These are phyloP conservation scores for Sandelia bainsii DNA, from an alignment of 2,797 vertebrate genomes.

Conservation along the genomic window DNA sequence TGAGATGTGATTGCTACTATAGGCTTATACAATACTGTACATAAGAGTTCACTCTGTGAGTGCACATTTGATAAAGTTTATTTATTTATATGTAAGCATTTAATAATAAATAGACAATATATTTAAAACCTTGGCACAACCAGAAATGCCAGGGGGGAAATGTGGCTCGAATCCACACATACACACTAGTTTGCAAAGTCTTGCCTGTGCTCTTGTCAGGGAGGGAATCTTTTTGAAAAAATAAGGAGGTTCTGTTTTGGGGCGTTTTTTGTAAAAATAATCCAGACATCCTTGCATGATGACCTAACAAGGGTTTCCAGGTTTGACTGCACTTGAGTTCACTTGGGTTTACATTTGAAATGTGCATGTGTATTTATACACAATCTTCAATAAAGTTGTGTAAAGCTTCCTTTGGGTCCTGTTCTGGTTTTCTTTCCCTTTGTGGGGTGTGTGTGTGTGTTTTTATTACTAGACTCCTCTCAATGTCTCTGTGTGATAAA, in stretches of 20 bases:
- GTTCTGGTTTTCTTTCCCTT: slow-evolving; percentile 39
- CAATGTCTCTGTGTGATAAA: background rate
- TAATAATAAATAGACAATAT: slow-evolving; percentile 89
- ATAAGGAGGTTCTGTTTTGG: slow-evolving; percentile 86
- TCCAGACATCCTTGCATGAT: slow-evolving; percentile 95
- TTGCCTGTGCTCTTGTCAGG: slow-evolving; percentile 90
- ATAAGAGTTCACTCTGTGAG: slow-evolving; percentile 99
- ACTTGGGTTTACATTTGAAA: slow-evolving; percentile 99
- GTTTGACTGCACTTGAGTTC: slow-evolving; percentile 99
- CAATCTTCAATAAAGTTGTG: slow-evolving; percentile 99
- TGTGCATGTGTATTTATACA: slow-evolving; percentile 99
- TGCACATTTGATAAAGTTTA: slow-evolving; percentile 99
- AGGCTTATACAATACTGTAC: slow-evolving; percentile 98
- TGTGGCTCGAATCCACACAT: slow-evolving; percentile 75
- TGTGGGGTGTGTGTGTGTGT: background rate
- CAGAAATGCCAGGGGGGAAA: slow-evolving; percentile 68
- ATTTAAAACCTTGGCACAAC: slow-evolving; percentile 91
- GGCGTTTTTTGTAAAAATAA: slow-evolving; percentile 86
- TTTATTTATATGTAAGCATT: slow-evolving; percentile 99
- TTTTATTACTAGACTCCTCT: background rate
- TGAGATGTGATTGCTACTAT: slow-evolving; percentile 84
- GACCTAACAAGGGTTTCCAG: slow-evolving; percentile 86
- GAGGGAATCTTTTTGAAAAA: slow-evolving; percentile 80
- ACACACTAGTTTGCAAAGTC: slow-evolving; percentile 81
- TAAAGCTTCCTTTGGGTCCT: slow-evolving; percentile 88